A percentile compares a stretch with the other conserved stretches of the same genome.
Evolutionary conservation across 2,113 vertebrate genomes (phyloP).

Genomic region (Pangasianodon hypophthalmus): DNA sequence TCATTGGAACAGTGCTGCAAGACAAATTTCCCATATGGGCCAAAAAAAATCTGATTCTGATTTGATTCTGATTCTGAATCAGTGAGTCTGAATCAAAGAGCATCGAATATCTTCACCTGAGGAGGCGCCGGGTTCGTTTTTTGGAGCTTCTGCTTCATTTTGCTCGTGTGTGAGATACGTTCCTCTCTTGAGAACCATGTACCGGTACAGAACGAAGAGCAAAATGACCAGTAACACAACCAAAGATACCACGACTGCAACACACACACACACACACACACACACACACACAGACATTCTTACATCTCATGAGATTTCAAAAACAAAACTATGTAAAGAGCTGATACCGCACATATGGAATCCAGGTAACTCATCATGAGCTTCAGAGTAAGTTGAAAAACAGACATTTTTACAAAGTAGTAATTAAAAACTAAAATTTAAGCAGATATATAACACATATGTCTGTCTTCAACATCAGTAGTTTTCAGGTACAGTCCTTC

Average conservation of each 20-base stretch:
- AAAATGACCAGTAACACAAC: conserved; percentile 72
- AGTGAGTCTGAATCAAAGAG: neutral
- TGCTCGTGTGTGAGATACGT: conserved; percentile 83
- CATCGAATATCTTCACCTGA: conserved; percentile 65
- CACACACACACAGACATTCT: neutral
- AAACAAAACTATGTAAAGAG: neutral
- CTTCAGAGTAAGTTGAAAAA: neutral
- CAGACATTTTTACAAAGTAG: neutral
- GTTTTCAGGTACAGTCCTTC: no score
- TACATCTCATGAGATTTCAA: neutral
- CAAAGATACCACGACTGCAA: conserved; percentile 72
- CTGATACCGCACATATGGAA: neutral
- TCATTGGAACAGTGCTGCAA: neutral
- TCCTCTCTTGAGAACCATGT: conserved; percentile 78
- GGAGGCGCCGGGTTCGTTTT: conserved; percentile 71
- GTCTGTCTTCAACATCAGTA: neutral
- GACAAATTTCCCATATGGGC: neutral
- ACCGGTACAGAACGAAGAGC: conserved; percentile 68
- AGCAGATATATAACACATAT: neutral
- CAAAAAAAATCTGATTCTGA: neutral
- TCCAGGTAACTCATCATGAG: neutral
- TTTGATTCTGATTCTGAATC: neutral
- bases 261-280: neutral
- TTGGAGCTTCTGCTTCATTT: conserved; percentile 72
- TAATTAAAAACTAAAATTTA: neutral